Base-by-base conservation (phyloP, 1,140 invertebrate species). In the Berghia stephanieae region DNA sequence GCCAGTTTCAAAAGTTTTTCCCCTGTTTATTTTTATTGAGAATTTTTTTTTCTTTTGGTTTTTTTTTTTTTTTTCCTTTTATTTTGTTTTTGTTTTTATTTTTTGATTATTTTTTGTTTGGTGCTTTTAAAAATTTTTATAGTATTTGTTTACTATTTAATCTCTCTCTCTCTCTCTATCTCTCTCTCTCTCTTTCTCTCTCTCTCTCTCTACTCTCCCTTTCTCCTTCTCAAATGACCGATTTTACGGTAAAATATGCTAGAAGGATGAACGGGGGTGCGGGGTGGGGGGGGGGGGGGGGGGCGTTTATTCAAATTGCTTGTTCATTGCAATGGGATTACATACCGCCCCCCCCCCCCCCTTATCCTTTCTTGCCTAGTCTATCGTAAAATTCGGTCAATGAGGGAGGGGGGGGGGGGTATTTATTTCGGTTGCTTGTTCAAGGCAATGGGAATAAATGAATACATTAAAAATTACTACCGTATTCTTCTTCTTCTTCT, bases 101-200 rank as follows among this genome's bases (percentile, higher is more conserved):
- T 57, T 31, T 8, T 31, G n/a, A 21, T 57, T 31, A 24, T 3
- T 57, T 4, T 57, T 31, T 6, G n/a, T 57, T 31, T 57, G n/a
- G n/a, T 31, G 4, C 55, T 57, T 49, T 49, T n/a, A 13, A 10
- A 13, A 10, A 13, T n/a, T 57, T 31, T 57, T 31, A 24, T 31
- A 24, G 4, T 57, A 21, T 57, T 31, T 57, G n/a, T 57, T 31
- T 57, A 3, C 31, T 31, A 24, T 31, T 57, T 31, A 24, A 21
- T 57, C 55, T 57, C 5, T 57, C 55, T 57, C 55, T 57, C 55
- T 57, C 55, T 57, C 5, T 57, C 55, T 57, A 21, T 57, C 55
- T 57, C 55, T 57, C 55, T 8, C 55, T 57, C 55, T 57, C 55
- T 57, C 4, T 8, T 31, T 57, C 55, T 57, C 55, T 57, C 4